Percentiles rank a stretch among this genome's conserved stretches.
phyloP scores from a whole-genome alignment of 2,888 invertebrate species.

The Patella ulyssiponensis region DNA sequence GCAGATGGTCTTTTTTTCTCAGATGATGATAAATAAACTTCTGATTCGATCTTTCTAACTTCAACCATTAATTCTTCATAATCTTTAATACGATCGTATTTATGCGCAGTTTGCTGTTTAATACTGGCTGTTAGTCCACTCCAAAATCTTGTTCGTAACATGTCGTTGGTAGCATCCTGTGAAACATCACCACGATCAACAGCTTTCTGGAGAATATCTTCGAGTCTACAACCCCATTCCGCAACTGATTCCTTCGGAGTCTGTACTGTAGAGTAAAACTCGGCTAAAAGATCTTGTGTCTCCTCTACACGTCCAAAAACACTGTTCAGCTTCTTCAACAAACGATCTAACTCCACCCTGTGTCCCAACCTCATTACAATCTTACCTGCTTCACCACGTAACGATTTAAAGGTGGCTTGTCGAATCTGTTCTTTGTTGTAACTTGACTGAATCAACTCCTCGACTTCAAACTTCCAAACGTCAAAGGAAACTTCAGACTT shows the following conservation, averaged over 20 bases:
- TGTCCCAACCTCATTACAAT: not conserved
- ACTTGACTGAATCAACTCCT: not conserved
- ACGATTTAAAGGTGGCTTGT: not conserved
- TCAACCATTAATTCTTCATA: not conserved
- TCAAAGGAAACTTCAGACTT: too few species aligned
- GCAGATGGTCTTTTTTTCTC: too few species aligned
- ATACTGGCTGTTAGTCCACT: conserved; percentile 4
- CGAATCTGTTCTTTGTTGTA: not conserved
- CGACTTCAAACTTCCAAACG: not conserved
- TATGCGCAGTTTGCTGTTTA: conserved; percentile 19
- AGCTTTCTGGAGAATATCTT: conserved; percentile 12
- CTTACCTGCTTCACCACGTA: not conserved
- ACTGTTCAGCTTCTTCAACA: not conserved
- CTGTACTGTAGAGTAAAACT: conserved; percentile 14
- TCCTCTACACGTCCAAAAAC: conserved; percentile 11
- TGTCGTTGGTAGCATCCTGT: conserved; percentile 11
- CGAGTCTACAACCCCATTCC: too few species aligned
- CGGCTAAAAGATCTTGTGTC: not conserved
- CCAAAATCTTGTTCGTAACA: conserved; percentile 16
- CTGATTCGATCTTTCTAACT: conserved; percentile 5
- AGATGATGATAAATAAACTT: not conserved
- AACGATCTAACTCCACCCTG: not conserved
- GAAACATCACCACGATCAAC: not conserved
- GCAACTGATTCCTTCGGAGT: not conserved
- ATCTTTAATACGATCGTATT: conserved; percentile 16